These are phyloP conservation scores for Aspiorhynchus laticeps DNA, from an alignment of 2,113 vertebrate genomes.

Conservation along the genomic window DNA sequence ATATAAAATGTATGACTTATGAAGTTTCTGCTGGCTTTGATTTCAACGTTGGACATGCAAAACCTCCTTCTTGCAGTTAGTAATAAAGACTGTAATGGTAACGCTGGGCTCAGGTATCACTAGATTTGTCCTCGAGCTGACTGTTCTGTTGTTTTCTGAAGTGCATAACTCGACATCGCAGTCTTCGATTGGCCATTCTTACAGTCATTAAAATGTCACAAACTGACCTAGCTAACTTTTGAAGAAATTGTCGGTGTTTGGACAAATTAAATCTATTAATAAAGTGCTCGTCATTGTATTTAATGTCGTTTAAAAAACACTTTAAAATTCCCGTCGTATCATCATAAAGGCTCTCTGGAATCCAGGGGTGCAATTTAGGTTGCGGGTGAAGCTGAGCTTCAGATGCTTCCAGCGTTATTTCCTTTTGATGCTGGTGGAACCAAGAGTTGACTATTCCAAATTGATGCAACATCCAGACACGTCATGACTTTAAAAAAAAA, in stretches of 20 bases:
- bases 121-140: not conserved
- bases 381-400: not conserved
- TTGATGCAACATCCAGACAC: not conserved
- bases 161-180: not conserved
- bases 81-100: not conserved
- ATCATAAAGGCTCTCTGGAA: slow-evolving; percentile 1
- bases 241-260: not conserved
- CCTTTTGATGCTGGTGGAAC: not conserved
- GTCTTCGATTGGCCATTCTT: not conserved
- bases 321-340: not conserved
- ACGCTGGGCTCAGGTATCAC: not conserved
- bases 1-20: not conserved
- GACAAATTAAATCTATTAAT: not conserved
- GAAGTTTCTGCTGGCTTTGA: not conserved
- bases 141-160: not conserved
- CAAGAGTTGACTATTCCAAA: not conserved
- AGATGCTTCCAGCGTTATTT: not conserved
- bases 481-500: too few relatives aligned
- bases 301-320: not conserved
- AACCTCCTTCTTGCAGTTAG: not conserved
- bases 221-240: not conserved
- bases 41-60: not conserved
- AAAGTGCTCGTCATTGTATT: not conserved
- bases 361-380: not conserved
- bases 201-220: not conserved